Evolutionary conservation across 2,888 invertebrate genomes (phyloP), one percentile per base, ranked within the genome.

Genomic region (Cheilosia vernalis): DNA sequence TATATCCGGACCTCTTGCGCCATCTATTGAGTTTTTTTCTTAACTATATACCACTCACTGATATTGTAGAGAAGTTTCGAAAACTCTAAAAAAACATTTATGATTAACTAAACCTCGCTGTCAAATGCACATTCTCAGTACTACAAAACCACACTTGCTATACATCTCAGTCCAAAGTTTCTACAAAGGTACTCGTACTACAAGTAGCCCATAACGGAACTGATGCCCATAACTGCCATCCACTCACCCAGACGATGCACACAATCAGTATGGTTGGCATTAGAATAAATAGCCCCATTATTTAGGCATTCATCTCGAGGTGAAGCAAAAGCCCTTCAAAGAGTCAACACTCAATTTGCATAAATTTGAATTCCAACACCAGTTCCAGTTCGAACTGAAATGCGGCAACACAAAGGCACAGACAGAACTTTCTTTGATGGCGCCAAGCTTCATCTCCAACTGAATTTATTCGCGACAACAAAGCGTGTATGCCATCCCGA

Each of bases 361-460:
- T 80, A 66, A 44, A 74, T 80, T 80, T 80, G 60, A 60, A 80
- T 78, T 72, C 37, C 24, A 42, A 47, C 24, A 51, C 19, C 9
- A 47, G n/a, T 17, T 47, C 7, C 7, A 17, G 58, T 70, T 78
- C 37, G 9, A 44, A 44, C 61, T 33, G 42, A 30, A 19, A 40
- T 55, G 47, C 40, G 47, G 27, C 27, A 60, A 40, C 40, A 53
- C 60, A 73, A 42, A 37, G 53, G 4, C 30, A 51, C 51, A 72
- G 56, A 56, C 58, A 47, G 27, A 81, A 81, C 81, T 81, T 81
- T 81, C 81, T 81, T 69, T 21, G 51, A 42, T 76, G 81, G 81
- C 81, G 81, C 81, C 81, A 81, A 63, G 44, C 63, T 51, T 64
- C 49, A 58, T 15, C 17, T 4, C 7, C 24, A 6, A 69, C 42